A percentile compares a stretch with the other conserved stretches of the same genome.
Evolutionary conservation across 2,888 invertebrate genomes (phyloP).

Genomic region (Artemia sinica): DNA sequence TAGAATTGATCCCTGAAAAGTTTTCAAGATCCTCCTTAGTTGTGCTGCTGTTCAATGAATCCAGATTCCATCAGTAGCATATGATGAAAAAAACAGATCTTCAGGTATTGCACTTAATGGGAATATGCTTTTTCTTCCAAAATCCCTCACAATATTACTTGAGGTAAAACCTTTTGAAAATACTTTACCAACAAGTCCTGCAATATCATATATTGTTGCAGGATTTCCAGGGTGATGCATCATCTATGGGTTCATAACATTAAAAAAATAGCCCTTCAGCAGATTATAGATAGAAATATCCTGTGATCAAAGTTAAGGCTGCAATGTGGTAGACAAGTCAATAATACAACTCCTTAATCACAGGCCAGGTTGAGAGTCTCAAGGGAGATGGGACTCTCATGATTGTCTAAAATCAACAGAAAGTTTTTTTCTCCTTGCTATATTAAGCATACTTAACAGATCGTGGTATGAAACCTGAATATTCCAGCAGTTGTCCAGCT

Average conservation of each 20-base stretch:
- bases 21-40: too few species aligned
- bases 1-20: too few species aligned
- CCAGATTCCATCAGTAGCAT: too few species aligned
- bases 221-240: constrained; percentile 31
- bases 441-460: constrained; percentile 17
- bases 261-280: constrained; percentile 28
- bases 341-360: too few species aligned
- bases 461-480: constrained; percentile 26
- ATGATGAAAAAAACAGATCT: too few species aligned
- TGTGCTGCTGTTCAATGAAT: too few species aligned
- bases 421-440: neutral
- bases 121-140: constrained; percentile 30
- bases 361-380: too few species aligned
- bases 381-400: too few species aligned
- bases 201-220: constrained; percentile 32
- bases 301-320: too few species aligned
- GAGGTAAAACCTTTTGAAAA: constrained; percentile 30
- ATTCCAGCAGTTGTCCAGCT: constrained; percentile 27
- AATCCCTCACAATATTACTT: constrained; percentile 30
- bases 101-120: constrained; percentile 24
- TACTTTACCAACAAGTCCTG: constrained; percentile 29
- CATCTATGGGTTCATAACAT: constrained; percentile 30
- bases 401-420: constrained; percentile 26
- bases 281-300: too few species aligned
- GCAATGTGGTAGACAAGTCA: too few species aligned